Conservation (phyloP, 1,140 invertebrate genomes). For the Magallana angulata region DNA sequence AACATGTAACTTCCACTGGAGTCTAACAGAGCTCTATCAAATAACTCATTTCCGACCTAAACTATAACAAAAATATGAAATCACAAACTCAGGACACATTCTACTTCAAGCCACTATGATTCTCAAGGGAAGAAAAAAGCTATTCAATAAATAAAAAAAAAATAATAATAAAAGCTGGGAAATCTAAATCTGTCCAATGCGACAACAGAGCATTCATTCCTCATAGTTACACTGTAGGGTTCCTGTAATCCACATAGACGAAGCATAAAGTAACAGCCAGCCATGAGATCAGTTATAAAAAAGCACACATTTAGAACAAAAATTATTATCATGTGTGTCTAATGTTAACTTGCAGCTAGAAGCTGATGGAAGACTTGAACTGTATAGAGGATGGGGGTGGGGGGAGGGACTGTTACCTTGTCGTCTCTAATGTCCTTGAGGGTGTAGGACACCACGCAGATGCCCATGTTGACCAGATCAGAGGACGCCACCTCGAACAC, state of each 20-base stretch:
- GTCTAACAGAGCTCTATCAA: no score
- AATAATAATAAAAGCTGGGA: neutral
- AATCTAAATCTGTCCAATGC: neutral
- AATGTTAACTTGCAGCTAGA: neutral
- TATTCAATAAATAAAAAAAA: neutral
- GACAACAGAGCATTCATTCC: neutral
- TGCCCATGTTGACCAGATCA: conserved; percentile 98
- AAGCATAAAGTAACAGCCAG: conserved; percentile 11
- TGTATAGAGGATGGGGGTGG: no score
- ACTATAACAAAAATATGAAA: no score
- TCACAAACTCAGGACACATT: no score
- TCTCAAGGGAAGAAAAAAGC: neutral
- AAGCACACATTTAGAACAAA: neutral
- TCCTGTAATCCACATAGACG: conserved; percentile 6
- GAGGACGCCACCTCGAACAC: conserved; percentile 86
- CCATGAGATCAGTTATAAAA: neutral
- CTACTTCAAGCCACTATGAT: no score
- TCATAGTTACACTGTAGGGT: conserved; percentile 10
- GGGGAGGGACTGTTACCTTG: conserved; percentile 85
- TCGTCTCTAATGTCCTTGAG: conserved; percentile 98
- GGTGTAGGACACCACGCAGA: conserved; percentile 98
- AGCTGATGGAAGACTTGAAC: neutral
- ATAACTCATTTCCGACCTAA: no score
- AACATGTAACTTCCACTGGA: no score
- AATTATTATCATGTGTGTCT: neutral